These are phyloP conservation scores for Drosophila dunni DNA, from an alignment of 1,140 invertebrate genomes.

Conservation along the genomic window DNA sequence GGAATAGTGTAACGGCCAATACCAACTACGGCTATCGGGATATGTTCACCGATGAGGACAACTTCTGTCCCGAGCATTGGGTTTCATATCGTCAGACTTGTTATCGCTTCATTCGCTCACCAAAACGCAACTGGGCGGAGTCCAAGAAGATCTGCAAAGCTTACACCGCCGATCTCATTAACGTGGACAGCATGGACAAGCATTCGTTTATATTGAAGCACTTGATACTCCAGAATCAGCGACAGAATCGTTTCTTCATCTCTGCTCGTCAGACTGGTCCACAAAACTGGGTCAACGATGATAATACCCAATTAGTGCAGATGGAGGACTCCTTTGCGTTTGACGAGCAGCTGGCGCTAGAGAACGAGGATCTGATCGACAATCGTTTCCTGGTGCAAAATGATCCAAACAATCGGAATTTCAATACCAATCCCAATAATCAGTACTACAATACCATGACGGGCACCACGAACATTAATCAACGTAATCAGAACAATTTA, in stretches of 20 bases:
- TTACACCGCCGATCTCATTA: constrained; percentile 92
- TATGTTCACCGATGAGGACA: constrained; percentile 72
- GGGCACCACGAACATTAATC: constrained; percentile 57
- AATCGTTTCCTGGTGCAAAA: constrained; percentile 80
- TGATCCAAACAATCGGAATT: constrained; percentile 73
- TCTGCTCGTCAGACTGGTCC: constrained; percentile 90
- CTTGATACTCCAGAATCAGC: constrained; percentile 92
- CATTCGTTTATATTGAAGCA: constrained; percentile 93
- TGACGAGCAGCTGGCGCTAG: constrained; percentile 69
- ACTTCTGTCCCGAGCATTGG: constrained; percentile 93
- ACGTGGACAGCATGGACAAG: constrained; percentile 92
- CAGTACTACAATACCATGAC: constrained; percentile 85
- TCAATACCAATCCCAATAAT: constrained; percentile 70
- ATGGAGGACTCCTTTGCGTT: constrained; percentile 93
- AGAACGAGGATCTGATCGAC: constrained; percentile 79
- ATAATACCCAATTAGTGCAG: constrained; percentile 90
- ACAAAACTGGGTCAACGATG: constrained; percentile 94
- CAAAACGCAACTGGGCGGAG: constrained; percentile 90
- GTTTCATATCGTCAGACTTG: constrained; percentile 90
- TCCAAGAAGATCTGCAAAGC: constrained; percentile 92
- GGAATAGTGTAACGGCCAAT: constrained; percentile 49
- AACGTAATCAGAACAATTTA: constrained; percentile 79
- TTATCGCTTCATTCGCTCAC: constrained; percentile 95
- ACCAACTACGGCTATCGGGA: constrained; percentile 56
- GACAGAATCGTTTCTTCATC: constrained; percentile 94